These are phyloP conservation scores for Nowickia ferox DNA, from an alignment of 2,888 invertebrate genomes.

Conservation along the genomic window DNA sequence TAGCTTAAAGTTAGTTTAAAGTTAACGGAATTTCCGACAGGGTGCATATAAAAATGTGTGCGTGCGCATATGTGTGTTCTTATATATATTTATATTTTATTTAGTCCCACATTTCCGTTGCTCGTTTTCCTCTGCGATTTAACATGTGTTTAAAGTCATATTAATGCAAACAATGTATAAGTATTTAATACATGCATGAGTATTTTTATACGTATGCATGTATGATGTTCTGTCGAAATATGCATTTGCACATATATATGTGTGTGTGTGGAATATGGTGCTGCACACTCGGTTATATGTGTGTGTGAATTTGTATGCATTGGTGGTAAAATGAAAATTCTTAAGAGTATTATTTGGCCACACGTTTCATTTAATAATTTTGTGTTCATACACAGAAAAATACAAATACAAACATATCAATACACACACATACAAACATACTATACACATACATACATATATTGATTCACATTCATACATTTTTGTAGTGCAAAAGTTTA, in stretches of 20 bases:
- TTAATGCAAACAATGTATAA: conserved; percentile 56
- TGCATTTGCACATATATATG: background rate
- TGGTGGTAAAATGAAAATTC: conserved; percentile 64
- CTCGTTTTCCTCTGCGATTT: conserved; percentile 67
- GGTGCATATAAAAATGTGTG: background rate
- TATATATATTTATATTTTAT: conserved; percentile 30
- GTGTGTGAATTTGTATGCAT: conserved; percentile 31
- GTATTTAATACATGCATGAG: conserved; percentile 2
- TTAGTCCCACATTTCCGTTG: conserved; percentile 64
- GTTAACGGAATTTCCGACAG: too few relatives aligned
- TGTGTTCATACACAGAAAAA: conserved; percentile 13
- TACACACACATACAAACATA: too few relatives aligned
- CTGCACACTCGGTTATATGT: too few relatives aligned
- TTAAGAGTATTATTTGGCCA: conserved; percentile 67
- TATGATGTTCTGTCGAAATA: conserved; percentile 3
- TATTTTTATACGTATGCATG: background rate
- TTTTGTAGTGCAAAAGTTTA: conserved; percentile 56
- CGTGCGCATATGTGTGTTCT: background rate
- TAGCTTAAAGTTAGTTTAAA: too few relatives aligned
- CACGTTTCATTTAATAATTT: conserved; percentile 69
- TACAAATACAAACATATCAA: background rate
- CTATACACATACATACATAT: too few relatives aligned
- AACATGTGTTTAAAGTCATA: conserved; percentile 68
- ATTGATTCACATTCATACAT: background rate
- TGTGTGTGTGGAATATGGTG: background rate